Evolutionary conservation across 2,888 invertebrate genomes (phyloP).

Genomic region (Caenorhabditis sp.): DNA sequence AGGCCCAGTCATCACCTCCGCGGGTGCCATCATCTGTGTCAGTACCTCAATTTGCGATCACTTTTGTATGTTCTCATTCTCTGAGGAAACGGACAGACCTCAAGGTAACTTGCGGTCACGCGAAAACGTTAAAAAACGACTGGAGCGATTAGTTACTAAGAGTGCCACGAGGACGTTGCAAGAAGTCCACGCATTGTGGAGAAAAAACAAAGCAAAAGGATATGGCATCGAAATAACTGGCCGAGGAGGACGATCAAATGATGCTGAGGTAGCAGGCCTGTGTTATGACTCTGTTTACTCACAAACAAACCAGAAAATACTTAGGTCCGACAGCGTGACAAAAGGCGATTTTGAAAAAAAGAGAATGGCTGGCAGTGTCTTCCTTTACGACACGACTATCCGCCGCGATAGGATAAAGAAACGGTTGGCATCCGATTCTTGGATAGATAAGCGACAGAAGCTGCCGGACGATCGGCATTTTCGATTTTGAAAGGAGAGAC

Average conservation of each 20-base stretch:
- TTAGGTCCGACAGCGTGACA: too few relatives aligned
- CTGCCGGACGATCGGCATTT: conserved; percentile 8
- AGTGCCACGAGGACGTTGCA: conserved; percentile 2
- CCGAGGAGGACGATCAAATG: not conserved
- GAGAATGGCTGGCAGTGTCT: too few relatives aligned
- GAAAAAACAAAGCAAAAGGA: not conserved
- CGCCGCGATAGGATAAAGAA: too few relatives aligned
- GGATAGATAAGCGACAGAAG: conserved; percentile 5
- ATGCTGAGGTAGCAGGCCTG: too few relatives aligned
- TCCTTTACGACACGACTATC: too few relatives aligned
- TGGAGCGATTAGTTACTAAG: conserved; percentile 26
- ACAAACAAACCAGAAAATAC: too few relatives aligned
- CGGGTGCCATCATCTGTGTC: conserved; percentile 51
- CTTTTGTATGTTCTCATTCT: conserved; percentile 38
- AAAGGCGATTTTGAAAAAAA: too few relatives aligned
- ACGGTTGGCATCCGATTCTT: not conserved
- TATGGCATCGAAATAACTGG: conserved; percentile 15
- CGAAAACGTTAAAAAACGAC: conserved; percentile 22
- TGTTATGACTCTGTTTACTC: too few relatives aligned
- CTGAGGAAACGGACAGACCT: not conserved
- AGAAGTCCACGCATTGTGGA: not conserved
- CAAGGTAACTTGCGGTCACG: conserved; percentile 44
- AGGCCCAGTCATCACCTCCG: too few relatives aligned
- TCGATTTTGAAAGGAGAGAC: conserved; percentile 4
- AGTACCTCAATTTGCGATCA: conserved; percentile 45